A percentile compares a stretch with the other conserved stretches of the same genome.
Evolutionary conservation across 2,113 vertebrate genomes (phyloP).

Genomic region (Leptodactylus fuscus): DNA sequence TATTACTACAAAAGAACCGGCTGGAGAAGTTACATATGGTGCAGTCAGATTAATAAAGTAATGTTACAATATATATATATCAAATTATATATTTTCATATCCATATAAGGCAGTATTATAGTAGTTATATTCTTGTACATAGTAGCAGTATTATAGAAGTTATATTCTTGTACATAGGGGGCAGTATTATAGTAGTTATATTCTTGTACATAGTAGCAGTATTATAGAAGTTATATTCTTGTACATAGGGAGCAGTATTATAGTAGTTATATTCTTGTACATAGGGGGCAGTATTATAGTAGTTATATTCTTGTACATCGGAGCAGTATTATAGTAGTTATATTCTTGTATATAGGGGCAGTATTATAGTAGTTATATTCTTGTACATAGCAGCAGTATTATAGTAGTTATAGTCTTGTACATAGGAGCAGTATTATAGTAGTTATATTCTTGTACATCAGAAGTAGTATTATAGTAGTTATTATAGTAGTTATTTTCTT

Average conservation of each 20-base stretch:
- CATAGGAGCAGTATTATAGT: slow-evolving; percentile 6
- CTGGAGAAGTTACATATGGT: background rate
- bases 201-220: slow-evolving; percentile 14
- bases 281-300: slow-evolving; percentile 20
- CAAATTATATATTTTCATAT: background rate
- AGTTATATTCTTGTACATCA: slow-evolving; percentile 10
- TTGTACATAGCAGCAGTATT: background rate
- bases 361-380: slow-evolving; percentile 27
- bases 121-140: slow-evolving; percentile 3
- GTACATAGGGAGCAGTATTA: background rate
- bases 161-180: background rate
- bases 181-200: slow-evolving; percentile 22
- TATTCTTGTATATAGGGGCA: background rate
- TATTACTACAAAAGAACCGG: background rate
- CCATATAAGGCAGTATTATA: background rate
- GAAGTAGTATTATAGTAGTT: background rate
- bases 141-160: slow-evolving; percentile 13
- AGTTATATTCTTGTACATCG: slow-evolving; percentile 27
- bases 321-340: background rate
- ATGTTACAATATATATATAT: no score
- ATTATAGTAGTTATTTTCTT: slow-evolving; percentile 9
- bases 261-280: background rate
- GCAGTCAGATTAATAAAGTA: background rate
- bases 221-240: slow-evolving; percentile 21
- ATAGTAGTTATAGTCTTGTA: slow-evolving; percentile 16